Evolutionary conservation across 2,888 invertebrate genomes (phyloP), one percentile per base, ranked within the genome.

Genomic region (Polyploca ridens): DNA sequence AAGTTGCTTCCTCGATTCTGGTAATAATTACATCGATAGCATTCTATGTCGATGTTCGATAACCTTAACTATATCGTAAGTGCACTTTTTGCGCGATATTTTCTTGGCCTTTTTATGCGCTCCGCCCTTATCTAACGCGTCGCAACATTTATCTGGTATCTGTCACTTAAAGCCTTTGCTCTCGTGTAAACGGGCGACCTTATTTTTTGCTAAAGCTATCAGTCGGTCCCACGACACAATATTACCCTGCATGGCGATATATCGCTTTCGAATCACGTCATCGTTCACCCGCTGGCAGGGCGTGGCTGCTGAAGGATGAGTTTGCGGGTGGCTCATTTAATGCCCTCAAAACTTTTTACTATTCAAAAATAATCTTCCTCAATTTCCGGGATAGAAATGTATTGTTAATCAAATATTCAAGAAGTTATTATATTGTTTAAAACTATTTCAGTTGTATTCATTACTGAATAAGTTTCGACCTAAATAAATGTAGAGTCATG

Each of bases 101-200:
- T 78, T 75, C 76, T 73, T 79, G 78, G 80, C 75, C 79, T 86
- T 87, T 90, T 86, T 86, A 84, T 85, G 83, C 83, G 84, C 70
- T 83, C 77, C 79, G 79, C 83, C 88, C 88, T 88, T 90, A 90
- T 91, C 90, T 90, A 84, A 86, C 80, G 83, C 83, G 89, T 85
- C 87, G 90, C 91, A 88, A 90, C 90, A 92, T 93, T 92, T 93
- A 93, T 93, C 93, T 92, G 90, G 89, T 87, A 91, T 92, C 90
- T 91, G 92, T 92, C 92, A 91, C 89, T 91, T 91, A 89, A 91
- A 91, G 89, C 89, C 86, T 88, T 89, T 90, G 88, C 91, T 89
- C 90, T 90, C 88, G 86, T 91, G 89, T 90, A 89, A 92, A 87
- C 87, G 91, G 88, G 84, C 87, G 91, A 91, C 91, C 91, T 91